Evolutionary conservation across 2,113 vertebrate genomes (phyloP).

Genomic region (Ciconia boyciana): DNA sequence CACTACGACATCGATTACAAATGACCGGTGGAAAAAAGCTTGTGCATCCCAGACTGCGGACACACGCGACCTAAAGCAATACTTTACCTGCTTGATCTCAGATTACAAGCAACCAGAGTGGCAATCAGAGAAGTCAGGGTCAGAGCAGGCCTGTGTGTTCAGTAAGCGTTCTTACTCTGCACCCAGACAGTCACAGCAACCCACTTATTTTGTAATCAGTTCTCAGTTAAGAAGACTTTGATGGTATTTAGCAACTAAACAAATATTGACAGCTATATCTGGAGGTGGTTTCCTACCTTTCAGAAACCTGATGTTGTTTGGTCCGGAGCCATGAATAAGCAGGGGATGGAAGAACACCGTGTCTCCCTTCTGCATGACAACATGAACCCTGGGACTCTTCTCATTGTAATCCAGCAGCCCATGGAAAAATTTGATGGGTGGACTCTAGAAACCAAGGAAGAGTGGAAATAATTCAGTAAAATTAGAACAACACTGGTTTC

Average conservation of each 20-base stretch:
- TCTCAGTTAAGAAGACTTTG: neutral
- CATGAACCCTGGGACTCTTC: slow-evolving; percentile 66
- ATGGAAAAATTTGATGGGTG: slow-evolving; percentile 78
- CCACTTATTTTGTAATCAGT: neutral
- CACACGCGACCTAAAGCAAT: neutral
- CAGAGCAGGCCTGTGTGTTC: neutral
- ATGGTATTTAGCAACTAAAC: neutral
- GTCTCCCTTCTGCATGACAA: slow-evolving; percentile 86
- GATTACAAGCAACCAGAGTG: neutral
- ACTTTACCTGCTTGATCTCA: neutral
- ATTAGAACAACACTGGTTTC: neutral
- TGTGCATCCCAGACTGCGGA: accelerated
- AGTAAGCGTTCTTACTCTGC: neutral
- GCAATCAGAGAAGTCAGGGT: neutral
- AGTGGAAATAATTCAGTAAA: slow-evolving; percentile 67
- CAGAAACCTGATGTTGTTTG: neutral
- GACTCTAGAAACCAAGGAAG: slow-evolving; percentile 53
- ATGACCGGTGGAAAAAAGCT: neutral
- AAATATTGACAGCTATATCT: neutral
- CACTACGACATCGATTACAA: too few relatives aligned
- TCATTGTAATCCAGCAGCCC: slow-evolving; percentile 69
- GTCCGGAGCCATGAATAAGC: neutral
- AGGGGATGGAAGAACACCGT: slow-evolving; percentile 84
- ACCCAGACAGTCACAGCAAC: neutral
- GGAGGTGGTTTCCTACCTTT: neutral